phyloP scores from a whole-genome alignment of 1,140 invertebrate genomes.

The Pachyrhynchus sulphureomaculatus region DNA sequence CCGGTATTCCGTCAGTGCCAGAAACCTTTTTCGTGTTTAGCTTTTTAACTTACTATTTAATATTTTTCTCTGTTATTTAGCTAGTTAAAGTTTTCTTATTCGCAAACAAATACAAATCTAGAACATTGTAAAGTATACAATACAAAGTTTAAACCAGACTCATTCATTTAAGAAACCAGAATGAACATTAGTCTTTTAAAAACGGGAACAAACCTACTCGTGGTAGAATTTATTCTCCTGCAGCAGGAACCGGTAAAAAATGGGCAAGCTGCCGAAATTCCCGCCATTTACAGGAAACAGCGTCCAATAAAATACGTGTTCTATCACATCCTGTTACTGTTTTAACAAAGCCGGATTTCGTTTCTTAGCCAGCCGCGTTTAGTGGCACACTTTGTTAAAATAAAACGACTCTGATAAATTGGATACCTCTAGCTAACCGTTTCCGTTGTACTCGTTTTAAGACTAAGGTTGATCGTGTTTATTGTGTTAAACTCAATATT shows the following conservation, averaged over 20 bases:
- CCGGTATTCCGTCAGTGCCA: no score
- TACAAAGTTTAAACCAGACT: slow-evolving; percentile 8
- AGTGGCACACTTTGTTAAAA: slow-evolving; percentile 8
- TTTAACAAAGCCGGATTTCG: slow-evolving; percentile 25
- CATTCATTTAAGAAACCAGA: slow-evolving; percentile 20
- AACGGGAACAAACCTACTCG: slow-evolving; percentile 20
- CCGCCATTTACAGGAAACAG: slow-evolving; percentile 18
- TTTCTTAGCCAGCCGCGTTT: slow-evolving; percentile 10
- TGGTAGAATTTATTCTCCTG: slow-evolving; percentile 20
- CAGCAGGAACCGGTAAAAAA: slow-evolving; percentile 23
- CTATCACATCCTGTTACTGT: slow-evolving; percentile 27
- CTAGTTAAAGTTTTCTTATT: background rate
- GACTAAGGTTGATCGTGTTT: no score
- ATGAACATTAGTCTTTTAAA: slow-evolving; percentile 14
- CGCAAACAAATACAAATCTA: background rate
- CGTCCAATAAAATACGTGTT: slow-evolving; percentile 31
- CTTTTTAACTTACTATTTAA: background rate
- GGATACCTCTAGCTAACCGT: background rate
- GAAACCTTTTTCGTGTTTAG: no score
- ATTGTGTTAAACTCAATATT: no score
- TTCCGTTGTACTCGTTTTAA: no score
- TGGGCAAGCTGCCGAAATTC: slow-evolving; percentile 26
- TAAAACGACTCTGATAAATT: slow-evolving; percentile 21
- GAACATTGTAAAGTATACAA: background rate
- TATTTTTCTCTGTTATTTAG: background rate